phyloP scores from a whole-genome alignment of 2,888 invertebrate species.

The Dryomyza anilis region DNA sequence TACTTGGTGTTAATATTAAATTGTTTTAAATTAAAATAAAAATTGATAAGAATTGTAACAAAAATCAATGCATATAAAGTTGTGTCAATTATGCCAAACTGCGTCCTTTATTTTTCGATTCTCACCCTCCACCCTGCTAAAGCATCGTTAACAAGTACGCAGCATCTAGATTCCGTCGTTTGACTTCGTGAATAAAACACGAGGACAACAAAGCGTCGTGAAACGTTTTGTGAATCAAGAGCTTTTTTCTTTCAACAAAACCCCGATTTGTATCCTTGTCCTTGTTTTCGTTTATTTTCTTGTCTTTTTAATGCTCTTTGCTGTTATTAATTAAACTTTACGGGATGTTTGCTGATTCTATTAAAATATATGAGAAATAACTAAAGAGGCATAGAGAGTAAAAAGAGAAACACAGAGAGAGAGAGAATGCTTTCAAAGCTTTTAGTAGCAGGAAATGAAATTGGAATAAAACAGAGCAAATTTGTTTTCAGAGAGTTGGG shows the following conservation, averaged over 20 bases:
- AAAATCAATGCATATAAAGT: too few species aligned
- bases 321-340: constrained; percentile 8
- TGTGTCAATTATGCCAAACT: too few species aligned
- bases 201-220: too few species aligned
- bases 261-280: constrained; percentile 7
- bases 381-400: not conserved
- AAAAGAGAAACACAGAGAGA: not conserved
- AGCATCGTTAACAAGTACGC: not conserved
- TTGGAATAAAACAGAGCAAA: not conserved
- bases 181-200: not conserved
- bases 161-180: constrained; percentile 5
- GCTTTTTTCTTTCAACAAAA: constrained; percentile 21
- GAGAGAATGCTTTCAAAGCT: not conserved
- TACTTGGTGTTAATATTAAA: too few species aligned
- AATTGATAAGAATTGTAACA: too few species aligned
- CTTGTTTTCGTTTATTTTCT: not conserved
- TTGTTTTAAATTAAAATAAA: too few species aligned
- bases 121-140: not conserved
- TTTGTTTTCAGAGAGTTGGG: not conserved
- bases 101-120: not conserved
- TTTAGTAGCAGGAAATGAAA: not conserved
- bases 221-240: constrained; percentile 23
- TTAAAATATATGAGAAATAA: too few species aligned
- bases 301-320: not conserved
- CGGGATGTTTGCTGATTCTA: not conserved